A percentile compares a stretch with the other conserved stretches of the same genome.
Evolutionary conservation across 2,797 vertebrate genomes (phyloP).

Genomic region (Meda fulgida): DNA sequence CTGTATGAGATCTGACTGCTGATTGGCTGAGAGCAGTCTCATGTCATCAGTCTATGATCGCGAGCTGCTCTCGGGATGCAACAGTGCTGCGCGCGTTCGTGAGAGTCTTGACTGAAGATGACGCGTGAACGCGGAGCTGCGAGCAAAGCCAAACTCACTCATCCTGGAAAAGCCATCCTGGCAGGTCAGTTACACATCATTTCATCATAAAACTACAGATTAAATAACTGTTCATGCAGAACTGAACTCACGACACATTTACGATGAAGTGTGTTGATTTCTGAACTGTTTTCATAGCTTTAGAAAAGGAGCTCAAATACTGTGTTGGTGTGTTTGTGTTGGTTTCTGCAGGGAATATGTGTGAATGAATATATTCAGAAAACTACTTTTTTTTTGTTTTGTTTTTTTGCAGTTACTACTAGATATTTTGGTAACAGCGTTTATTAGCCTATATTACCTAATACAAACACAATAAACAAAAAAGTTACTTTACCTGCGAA

Average conservation of each 20-base stretch:
- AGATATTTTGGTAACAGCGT: not conserved
- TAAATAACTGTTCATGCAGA: not conserved
- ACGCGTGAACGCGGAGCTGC: constrained; percentile 61
- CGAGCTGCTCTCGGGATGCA: constrained; percentile 14
- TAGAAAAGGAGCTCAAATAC: not conserved
- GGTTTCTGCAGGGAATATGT: not conserved
- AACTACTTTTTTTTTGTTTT: not conserved
- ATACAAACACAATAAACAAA: not conserved
- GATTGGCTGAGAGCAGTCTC: constrained; percentile 28
- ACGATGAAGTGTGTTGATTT: not conserved
- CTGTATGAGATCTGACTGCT: not conserved
- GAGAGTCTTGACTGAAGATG: constrained; percentile 71
- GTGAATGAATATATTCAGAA: not conserved
- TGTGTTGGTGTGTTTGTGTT: no score
- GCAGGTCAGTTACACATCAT: constrained; percentile 80
- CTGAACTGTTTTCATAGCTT: not conserved
- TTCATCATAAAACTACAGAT: not conserved
- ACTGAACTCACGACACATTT: not conserved
- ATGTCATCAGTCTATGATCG: constrained; percentile 23
- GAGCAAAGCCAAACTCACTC: constrained; percentile 89
- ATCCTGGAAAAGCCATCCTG: constrained; percentile 94
- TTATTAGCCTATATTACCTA: not conserved
- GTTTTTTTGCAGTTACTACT: not conserved
- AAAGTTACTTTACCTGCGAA: not conserved
- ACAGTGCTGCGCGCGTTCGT: not conserved